phyloP scores from a whole-genome alignment of 2,113 vertebrate species.

The Cavia porcellus region DNA sequence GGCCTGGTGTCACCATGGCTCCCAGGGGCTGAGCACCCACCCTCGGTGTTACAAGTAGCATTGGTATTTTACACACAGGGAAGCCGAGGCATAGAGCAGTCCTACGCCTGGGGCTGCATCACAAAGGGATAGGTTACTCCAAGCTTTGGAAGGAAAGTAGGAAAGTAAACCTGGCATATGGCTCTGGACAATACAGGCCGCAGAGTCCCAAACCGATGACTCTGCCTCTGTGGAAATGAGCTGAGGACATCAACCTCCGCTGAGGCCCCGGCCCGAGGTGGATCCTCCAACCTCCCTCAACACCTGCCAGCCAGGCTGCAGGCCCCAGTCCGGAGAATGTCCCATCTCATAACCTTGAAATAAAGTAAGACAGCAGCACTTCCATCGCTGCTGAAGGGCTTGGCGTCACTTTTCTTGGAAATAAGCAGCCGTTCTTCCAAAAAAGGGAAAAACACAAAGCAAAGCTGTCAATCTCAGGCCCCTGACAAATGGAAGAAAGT shows the following conservation, averaged over 20 bases:
- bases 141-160: not conserved
- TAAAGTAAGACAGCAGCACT: not conserved
- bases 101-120: not conserved
- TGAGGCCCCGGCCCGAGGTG: not conserved
- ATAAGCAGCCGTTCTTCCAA: slow-evolving; percentile 77
- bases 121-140: not conserved
- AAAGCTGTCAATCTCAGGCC: slow-evolving; percentile 68
- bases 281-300: not conserved
- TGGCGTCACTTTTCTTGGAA: slow-evolving; percentile 62
- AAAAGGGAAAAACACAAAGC: slow-evolving; percentile 77
- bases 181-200: not conserved
- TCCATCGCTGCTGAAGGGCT: not conserved
- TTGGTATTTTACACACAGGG: not conserved
- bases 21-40: not conserved
- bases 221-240: not conserved
- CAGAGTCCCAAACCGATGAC: not conserved
- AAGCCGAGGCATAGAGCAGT: not conserved
- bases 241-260: not conserved
- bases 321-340: not conserved
- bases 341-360: not conserved
- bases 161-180: not conserved
- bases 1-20: not conserved
- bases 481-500: slow-evolving; percentile 68
- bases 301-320: not conserved
- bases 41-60: no score